phyloP scores from a whole-genome alignment of 2,888 invertebrate species.

The Labia minor region DNA sequence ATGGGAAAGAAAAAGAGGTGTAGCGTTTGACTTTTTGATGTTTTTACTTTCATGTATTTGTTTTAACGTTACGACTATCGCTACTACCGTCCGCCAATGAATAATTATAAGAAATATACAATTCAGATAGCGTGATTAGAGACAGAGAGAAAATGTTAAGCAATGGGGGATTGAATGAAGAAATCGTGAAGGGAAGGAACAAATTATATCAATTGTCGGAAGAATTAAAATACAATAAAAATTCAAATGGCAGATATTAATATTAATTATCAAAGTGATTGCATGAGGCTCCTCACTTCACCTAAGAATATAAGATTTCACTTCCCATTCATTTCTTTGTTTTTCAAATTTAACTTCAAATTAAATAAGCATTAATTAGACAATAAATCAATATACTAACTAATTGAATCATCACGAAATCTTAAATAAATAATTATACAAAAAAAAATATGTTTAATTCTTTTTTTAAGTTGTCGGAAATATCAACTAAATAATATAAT shows the following conservation, averaged over 20 bases:
- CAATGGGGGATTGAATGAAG: not conserved
- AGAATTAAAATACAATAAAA: slow-evolving; percentile 13
- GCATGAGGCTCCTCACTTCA: no score
- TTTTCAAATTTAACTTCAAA: no score
- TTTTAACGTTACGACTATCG: not conserved
- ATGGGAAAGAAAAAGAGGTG: not conserved
- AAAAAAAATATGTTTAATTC: no score
- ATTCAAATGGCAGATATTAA: slow-evolving; percentile 3
- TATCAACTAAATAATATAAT: no score
- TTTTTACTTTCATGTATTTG: not conserved
- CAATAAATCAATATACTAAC: no score
- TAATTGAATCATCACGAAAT: no score
- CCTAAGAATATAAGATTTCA: no score
- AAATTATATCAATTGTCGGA: slow-evolving; percentile 6
- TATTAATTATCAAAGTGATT: not conserved
- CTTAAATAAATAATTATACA: no score
- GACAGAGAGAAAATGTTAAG: not conserved
- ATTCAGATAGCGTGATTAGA: not conserved
- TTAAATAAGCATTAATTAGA: no score
- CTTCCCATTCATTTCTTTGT: no score
- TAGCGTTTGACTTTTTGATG: not conserved
- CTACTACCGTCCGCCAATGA: not conserved
- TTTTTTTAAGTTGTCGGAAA: no score
- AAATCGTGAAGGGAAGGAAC: not conserved
- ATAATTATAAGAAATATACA: not conserved